A percentile compares a stretch with the other conserved stretches of the same genome.
Conservation (phyloP, 2,888 invertebrate genomes). For the Caprella mutica region DNA sequence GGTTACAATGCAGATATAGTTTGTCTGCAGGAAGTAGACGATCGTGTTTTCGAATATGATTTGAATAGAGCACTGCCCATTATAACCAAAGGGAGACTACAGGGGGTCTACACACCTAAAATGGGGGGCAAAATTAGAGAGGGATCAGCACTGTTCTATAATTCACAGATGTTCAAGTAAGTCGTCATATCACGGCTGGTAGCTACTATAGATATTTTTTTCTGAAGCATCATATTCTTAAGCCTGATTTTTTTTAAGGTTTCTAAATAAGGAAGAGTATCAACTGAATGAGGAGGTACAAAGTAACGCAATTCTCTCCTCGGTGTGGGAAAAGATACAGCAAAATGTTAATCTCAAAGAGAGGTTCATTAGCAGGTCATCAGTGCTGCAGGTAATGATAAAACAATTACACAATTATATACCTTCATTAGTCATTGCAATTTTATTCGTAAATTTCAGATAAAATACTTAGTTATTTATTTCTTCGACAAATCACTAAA, state of each 20-base stretch:
- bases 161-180: slow-evolving; percentile 50
- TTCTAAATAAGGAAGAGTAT: slow-evolving; percentile 13
- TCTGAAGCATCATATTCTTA: no score
- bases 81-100: slow-evolving; percentile 45
- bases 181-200: no score
- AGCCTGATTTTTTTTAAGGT: no score
- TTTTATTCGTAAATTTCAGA: background rate
- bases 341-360: slow-evolving; percentile 8
- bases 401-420: background rate
- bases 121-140: slow-evolving; percentile 57
- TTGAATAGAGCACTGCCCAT: slow-evolving; percentile 52
- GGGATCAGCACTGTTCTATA: slow-evolving; percentile 69
- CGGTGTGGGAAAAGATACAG: slow-evolving; percentile 15
- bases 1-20: slow-evolving; percentile 85
- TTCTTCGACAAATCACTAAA: no score
- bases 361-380: slow-evolving; percentile 13
- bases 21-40: slow-evolving; percentile 87
- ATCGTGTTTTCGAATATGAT: slow-evolving; percentile 42
- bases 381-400: slow-evolving; percentile 26
- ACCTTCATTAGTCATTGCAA: background rate
- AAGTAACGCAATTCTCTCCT: slow-evolving; percentile 17
- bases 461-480: background rate
- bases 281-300: slow-evolving; percentile 22
- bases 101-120: slow-evolving; percentile 57
- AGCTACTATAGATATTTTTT: no score